Conservation (phyloP, 2,797 vertebrate species). For the Nasua narica region DNA sequence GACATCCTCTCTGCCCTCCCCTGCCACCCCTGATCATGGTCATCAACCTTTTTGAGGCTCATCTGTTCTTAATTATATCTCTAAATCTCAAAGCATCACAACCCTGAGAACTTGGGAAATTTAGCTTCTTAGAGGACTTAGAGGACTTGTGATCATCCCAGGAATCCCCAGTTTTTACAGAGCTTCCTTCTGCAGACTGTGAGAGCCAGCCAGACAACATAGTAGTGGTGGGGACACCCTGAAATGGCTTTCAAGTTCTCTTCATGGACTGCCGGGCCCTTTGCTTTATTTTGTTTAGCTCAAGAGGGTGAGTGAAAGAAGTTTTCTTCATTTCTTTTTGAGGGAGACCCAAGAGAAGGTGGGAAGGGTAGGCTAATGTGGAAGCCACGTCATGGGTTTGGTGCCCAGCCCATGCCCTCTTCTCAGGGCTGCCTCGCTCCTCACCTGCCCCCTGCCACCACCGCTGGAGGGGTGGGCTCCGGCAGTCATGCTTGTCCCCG, state of each 20-base stretch:
- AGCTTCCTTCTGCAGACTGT: constrained; percentile 14
- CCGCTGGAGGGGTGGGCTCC: not conserved
- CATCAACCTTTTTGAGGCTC: constrained; percentile 41
- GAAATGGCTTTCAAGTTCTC: constrained; percentile 44
- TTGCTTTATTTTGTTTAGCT: constrained; percentile 15
- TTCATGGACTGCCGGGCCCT: not conserved
- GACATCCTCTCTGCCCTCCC: not conserved
- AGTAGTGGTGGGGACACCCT: not conserved
- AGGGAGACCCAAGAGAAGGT: not conserved
- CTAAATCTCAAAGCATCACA: constrained; percentile 63
- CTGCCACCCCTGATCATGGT: not conserved
- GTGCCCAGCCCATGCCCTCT: not conserved
- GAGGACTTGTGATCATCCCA: constrained; percentile 44
- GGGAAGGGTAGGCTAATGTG: not conserved
- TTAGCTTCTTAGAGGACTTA: constrained; percentile 63
- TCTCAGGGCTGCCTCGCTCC: not conserved
- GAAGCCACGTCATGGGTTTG: not conserved
- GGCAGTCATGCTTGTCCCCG: no score
- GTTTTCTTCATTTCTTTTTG: not conserved
- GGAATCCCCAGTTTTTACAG: constrained; percentile 55
- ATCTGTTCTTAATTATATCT: constrained; percentile 69
- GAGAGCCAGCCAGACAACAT: constrained; percentile 13
- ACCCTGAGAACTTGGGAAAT: constrained; percentile 40
- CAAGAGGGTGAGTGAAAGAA: not conserved
- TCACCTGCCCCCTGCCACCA: fast-evolving